Evolutionary conservation across 2,113 vertebrate species (phyloP).

Genomic region (Cochlearius cochlearius): DNA sequence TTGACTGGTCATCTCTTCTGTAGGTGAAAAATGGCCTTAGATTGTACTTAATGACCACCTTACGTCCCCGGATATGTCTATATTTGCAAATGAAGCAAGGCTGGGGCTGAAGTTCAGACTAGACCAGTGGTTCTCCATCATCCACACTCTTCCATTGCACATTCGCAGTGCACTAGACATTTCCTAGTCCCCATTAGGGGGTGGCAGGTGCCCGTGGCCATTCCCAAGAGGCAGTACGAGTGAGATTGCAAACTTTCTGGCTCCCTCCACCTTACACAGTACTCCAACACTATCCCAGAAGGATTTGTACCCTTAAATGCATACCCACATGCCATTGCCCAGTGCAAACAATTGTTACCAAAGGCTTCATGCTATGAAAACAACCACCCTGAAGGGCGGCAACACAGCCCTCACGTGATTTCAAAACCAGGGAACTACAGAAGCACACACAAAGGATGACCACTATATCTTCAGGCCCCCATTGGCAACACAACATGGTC

Average conservation of each 20-base stretch:
- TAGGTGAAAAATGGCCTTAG: neutral
- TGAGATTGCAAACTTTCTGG: neutral
- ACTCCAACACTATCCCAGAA: neutral
- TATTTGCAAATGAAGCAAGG: neutral
- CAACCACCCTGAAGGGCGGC: neutral
- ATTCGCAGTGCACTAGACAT: neutral
- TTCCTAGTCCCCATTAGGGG: neutral
- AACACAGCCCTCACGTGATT: neutral
- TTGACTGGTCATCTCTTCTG: neutral
- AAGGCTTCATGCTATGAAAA: neutral
- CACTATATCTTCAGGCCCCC: neutral
- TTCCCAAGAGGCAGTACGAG: neutral
- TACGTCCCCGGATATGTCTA: neutral
- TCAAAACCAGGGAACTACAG: neutral
- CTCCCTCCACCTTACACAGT: neutral
- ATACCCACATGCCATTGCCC: neutral
- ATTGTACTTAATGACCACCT: neutral
- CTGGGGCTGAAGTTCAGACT: neutral
- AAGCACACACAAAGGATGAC: neutral
- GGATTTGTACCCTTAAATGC: neutral
- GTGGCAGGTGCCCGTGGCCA: rapidly evolving
- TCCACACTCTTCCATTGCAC: rapidly evolving
- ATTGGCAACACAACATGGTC: neutral
- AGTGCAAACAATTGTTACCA: neutral
- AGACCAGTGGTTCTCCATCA: neutral